phyloP scores from a whole-genome alignment of 2,797 vertebrate species.

The Manis javanica region DNA sequence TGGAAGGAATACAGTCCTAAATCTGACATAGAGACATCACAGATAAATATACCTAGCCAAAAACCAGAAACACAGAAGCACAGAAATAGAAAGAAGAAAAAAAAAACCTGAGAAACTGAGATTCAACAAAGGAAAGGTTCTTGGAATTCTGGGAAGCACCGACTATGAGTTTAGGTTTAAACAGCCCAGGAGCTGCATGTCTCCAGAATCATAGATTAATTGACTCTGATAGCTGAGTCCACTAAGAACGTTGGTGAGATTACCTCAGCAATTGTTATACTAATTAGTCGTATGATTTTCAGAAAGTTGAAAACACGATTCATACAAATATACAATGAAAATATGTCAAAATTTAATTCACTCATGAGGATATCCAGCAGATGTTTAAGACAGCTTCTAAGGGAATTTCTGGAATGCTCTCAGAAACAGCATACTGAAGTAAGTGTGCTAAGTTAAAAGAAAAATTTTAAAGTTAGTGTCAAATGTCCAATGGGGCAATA shows the following conservation, averaged over 20 bases:
- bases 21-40: not conserved
- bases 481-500: not conserved
- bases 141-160: not conserved
- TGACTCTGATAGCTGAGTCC: not conserved
- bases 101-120: not conserved
- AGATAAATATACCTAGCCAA: not conserved
- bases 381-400: not conserved
- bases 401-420: not conserved
- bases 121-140: not conserved
- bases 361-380: not conserved
- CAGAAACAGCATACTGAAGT: not conserved
- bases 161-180: not conserved
- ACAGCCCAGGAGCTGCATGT: not conserved
- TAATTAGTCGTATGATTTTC: not conserved
- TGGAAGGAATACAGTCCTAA: not conserved
- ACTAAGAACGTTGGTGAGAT: not conserved
- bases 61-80: not conserved
- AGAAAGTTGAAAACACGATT: not conserved
- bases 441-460: not conserved
- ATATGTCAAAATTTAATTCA: not conserved
- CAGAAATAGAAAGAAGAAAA: not conserved
- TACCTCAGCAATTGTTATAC: not conserved
- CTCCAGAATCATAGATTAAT: not conserved
- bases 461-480: not conserved
- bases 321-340: not conserved